Evolutionary conservation across 2,888 invertebrate genomes (phyloP).

Genomic region (Idaea biselata): DNA sequence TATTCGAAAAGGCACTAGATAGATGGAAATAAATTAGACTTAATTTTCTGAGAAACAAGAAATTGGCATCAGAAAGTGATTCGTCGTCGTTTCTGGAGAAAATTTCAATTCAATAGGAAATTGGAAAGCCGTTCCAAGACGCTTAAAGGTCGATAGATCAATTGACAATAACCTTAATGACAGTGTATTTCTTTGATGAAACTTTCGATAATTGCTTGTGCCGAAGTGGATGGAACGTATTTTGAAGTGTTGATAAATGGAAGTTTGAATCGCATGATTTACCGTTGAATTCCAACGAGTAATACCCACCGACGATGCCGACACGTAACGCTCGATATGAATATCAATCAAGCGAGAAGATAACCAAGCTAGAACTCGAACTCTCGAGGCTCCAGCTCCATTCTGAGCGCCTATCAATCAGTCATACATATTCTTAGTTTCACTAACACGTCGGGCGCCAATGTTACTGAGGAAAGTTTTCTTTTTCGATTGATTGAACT

Average conservation of each 20-base stretch:
- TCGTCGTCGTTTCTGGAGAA: not conserved
- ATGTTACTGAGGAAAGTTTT: not conserved
- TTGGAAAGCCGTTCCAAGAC: not conserved
- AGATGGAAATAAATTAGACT: not conserved
- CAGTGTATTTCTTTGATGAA: not conserved
- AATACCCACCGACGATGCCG: not conserved
- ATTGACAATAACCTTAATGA: not conserved
- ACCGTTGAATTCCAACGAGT: not conserved
- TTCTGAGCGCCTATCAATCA: not conserved
- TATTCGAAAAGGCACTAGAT: not conserved
- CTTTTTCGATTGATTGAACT: not conserved
- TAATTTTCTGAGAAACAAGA: not conserved
- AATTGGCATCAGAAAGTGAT: not conserved
- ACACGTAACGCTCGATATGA: not conserved
- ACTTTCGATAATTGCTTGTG: not conserved
- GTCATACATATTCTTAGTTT: not conserved
- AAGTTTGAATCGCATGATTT: not conserved
- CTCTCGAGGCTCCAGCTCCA: not conserved
- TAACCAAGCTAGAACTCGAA: not conserved
- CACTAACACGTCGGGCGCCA: constrained; percentile 2
- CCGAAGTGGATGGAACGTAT: not conserved
- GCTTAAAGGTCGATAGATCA: not conserved
- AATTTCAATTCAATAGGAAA: not conserved
- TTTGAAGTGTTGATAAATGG: not conserved
- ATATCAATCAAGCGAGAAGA: not conserved